These are phyloP conservation scores for Chaenodraco wilsoni DNA, from an alignment of 2,797 vertebrate species.

Conservation along the genomic window DNA sequence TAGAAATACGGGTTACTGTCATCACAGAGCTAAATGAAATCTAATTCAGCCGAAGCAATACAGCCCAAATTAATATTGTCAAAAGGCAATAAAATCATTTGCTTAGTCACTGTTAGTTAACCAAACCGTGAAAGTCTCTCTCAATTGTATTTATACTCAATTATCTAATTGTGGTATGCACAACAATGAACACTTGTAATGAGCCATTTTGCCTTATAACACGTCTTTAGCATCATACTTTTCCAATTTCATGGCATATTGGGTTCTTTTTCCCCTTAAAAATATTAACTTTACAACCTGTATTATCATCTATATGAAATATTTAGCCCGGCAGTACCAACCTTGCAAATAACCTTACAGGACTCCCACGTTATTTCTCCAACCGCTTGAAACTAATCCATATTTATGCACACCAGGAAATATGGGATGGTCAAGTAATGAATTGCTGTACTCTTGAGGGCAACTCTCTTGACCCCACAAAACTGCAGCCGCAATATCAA, in stretches of 20 bases:
- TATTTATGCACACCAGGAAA: background rate
- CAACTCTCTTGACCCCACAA: background rate
- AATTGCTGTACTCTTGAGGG: background rate
- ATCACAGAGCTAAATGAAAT: constrained; percentile 27
- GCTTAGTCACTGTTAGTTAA: constrained; percentile 23
- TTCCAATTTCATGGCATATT: too few species aligned
- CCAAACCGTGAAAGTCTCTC: background rate
- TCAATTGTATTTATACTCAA: constrained; percentile 8
- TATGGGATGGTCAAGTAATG: background rate
- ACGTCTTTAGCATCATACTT: too few species aligned
- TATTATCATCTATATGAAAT: constrained; percentile 8
- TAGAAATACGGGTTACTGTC: constrained; percentile 27
- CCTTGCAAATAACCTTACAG: constrained; percentile 13
- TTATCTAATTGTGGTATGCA: constrained; percentile 1
- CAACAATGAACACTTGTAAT: too few species aligned
- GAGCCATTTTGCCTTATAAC: too few species aligned
- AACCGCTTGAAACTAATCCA: background rate
- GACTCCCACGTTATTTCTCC: constrained; percentile 11
- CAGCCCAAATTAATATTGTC: constrained; percentile 18
- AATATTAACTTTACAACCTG: background rate
- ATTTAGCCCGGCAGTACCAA: background rate
- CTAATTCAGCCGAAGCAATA: constrained; percentile 25
- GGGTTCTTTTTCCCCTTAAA: background rate
- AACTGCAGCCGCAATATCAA: background rate
- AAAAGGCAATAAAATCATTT: constrained; percentile 12